Base-by-base conservation (phyloP, 2,797 vertebrate species). In the Acanthurus lineatus region DNA sequence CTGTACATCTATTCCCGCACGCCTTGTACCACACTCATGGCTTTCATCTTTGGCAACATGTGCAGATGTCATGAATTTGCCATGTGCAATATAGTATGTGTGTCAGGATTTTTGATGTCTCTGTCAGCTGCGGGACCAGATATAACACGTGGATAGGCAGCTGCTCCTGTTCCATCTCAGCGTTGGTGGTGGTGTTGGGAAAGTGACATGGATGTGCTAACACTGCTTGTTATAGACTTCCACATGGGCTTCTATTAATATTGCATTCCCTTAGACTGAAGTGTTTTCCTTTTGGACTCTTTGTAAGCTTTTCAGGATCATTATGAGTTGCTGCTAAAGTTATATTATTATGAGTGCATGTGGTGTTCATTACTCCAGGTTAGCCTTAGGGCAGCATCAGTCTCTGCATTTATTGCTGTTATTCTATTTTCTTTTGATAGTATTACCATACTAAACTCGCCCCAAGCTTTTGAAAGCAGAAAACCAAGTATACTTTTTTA, bases 41-140 rank as follows among this genome's bases (percentile, higher is more conserved):
- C 88, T 89, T 93, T 93, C 78, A 85, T 92, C 88, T 92, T 69
- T 74, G 72, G 76, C 82, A 81, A 72, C 81, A 58, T 77, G 83
- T 82, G 89, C 74, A 84, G 69, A 81, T 79, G 85, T 90, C 88
- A 91, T 86, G 81, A 89, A 90, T 92, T 86, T 90, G 86, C 71
- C 78, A 80, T 82, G 84, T 87, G 82, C 75, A 69, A 56, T 73
- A 65, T 60, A 64, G 47, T 51, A 64, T 73, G 75, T 86, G 59
- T 86, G 79, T 82, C 78, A 75, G 67, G 79, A 84, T 79, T 88
- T 88, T 73, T 86, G 87, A 91, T 72, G 69, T 85, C 83, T 91
- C 69, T 84, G 80, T 92, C 79, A 80, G 74, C 76, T 72, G 78
- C 61, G 59, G 75, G 69, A 66, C n/a, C 57, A 48, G 32, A 35